A percentile compares a stretch with the other conserved stretches of the same genome.
phyloP scores from a whole-genome alignment of 2,888 invertebrate genomes.

The Ectemnius cavifrons region DNA sequence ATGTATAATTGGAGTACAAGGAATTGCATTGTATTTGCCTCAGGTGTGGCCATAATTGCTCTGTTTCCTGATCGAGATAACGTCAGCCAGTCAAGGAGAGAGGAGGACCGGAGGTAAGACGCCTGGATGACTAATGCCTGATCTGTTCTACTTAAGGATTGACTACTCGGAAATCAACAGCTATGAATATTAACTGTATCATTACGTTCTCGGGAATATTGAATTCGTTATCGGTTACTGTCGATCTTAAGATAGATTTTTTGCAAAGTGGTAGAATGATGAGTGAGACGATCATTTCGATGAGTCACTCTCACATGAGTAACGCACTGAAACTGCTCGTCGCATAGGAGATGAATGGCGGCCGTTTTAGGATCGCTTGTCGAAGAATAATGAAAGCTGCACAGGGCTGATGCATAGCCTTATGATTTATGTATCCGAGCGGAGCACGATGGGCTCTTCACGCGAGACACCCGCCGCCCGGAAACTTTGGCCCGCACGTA shows the following conservation, averaged over 20 bases:
- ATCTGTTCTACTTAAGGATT: slow-evolving; percentile 15
- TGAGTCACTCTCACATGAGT: no score
- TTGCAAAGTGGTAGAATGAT: no score
- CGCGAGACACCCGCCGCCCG: background rate
- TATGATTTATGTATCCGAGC: slow-evolving; percentile 6
- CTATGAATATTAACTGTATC: no score
- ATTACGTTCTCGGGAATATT: no score
- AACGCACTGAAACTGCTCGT: background rate
- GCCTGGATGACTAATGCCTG: background rate
- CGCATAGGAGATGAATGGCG: background rate
- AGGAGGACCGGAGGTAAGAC: slow-evolving; percentile 25
- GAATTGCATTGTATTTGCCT: slow-evolving; percentile 36
- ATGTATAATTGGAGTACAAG: background rate
- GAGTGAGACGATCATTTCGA: no score
- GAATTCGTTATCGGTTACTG: no score
- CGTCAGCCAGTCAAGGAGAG: slow-evolving; percentile 25
- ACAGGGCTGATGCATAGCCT: background rate
- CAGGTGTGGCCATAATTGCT: slow-evolving; percentile 46
- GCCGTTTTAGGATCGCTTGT: background rate
- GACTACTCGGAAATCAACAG: no score
- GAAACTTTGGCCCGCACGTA: no score
- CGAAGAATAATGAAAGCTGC: slow-evolving; percentile 7
- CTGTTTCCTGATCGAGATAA: slow-evolving; percentile 36
- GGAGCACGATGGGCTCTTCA: background rate
- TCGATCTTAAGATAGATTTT: no score